Conservation (phyloP, 2,888 invertebrate genomes). For the Netelia fuscicornis region DNA sequence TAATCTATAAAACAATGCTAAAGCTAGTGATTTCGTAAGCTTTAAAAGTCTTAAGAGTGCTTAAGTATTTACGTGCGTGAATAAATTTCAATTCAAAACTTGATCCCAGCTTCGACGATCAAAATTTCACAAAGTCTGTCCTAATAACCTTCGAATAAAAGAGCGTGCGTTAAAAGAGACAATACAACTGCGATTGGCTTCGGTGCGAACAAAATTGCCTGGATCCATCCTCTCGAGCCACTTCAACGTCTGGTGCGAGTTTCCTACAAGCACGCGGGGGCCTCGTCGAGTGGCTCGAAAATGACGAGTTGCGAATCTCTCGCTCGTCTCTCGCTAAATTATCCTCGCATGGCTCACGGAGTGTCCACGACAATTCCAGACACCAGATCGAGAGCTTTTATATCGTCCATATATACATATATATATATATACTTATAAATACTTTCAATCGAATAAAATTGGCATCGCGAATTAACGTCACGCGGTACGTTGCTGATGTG, state of each 20-base stretch:
- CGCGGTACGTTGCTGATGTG: constrained; percentile 36
- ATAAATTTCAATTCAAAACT: neutral
- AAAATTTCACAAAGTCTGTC: neutral
- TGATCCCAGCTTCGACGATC: neutral
- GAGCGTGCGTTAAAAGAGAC: constrained; percentile 16
- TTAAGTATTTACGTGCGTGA: too few species aligned
- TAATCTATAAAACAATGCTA: too few species aligned
- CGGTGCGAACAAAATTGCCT: constrained; percentile 48
- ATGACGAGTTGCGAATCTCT: constrained; percentile 54
- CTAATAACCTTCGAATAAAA: neutral
- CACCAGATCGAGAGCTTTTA: constrained; percentile 16
- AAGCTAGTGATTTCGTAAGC: too few species aligned
- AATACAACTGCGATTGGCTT: constrained; percentile 51
- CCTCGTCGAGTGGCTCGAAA: constrained; percentile 60
- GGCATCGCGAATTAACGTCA: constrained; percentile 61
- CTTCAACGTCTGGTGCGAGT: constrained; percentile 42
- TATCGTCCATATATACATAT: neutral
- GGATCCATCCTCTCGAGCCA: constrained; percentile 54
- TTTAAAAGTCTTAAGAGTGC: too few species aligned
- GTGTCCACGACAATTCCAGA: constrained; percentile 28
- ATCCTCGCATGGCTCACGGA: constrained; percentile 42
- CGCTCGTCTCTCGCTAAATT: constrained; percentile 53
- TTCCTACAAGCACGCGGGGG: constrained; percentile 15
- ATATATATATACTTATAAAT: constrained; percentile 9
- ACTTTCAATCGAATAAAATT: constrained; percentile 67